These are phyloP conservation scores for Megaceryle maxima DNA, from an alignment of 2,113 vertebrate genomes.

Conservation along the genomic window DNA sequence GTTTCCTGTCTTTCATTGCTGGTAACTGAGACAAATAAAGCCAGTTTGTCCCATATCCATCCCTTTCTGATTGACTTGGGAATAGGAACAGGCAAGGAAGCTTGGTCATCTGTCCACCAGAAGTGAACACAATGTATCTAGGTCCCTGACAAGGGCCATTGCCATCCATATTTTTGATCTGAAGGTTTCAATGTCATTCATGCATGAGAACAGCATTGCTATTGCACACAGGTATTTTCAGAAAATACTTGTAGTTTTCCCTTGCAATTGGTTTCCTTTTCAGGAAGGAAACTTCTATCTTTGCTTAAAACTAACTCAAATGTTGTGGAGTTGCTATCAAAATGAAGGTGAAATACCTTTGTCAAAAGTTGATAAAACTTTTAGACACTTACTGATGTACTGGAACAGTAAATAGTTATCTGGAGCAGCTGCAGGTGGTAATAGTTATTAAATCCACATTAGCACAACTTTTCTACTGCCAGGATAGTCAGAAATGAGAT, in stretches of 20 bases:
- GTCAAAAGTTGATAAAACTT: not conserved
- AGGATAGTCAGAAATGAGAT: no score
- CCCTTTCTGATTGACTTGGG: not conserved
- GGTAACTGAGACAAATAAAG: not conserved
- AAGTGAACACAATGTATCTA: not conserved
- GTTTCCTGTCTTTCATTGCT: no score
- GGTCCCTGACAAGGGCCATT: not conserved
- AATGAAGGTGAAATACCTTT: not conserved
- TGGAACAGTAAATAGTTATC: not conserved
- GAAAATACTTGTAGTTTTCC: not conserved
- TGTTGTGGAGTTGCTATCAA: not conserved
- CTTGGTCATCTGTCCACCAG: not conserved
- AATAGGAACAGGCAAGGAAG: not conserved
- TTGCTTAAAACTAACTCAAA: not conserved
- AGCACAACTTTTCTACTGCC: not conserved
- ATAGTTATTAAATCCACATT: not conserved
- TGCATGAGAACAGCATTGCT: not conserved
- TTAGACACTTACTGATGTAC: not conserved
- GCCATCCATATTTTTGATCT: not conserved
- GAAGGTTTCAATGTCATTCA: not conserved
- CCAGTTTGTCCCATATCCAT: not conserved
- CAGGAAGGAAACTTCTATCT: no score
- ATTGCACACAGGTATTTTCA: not conserved
- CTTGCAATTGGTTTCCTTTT: not conserved
- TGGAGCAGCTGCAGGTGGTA: not conserved